Percentiles rank a stretch among this genome's conserved stretches.
These are phyloP conservation scores for Sardina pilchardus DNA, from an alignment of 2,113 vertebrate species.

Conservation along the genomic window DNA sequence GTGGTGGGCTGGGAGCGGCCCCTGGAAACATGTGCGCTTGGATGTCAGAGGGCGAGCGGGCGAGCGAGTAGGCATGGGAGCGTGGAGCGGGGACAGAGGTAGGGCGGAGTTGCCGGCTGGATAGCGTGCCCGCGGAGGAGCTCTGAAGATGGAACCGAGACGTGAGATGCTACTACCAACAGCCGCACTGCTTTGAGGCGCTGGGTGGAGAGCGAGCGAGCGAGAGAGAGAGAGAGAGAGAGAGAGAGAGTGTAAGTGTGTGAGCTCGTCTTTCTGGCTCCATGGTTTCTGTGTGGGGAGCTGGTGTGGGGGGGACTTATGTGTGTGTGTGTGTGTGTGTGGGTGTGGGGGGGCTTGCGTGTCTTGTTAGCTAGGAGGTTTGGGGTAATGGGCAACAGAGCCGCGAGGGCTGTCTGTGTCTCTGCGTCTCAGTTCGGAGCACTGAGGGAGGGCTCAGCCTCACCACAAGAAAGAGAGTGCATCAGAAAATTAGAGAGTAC, in stretches of 20 bases:
- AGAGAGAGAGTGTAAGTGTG: neutral
- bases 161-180: neutral
- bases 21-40: constrained; percentile 25
- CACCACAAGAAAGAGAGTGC: constrained; percentile 75
- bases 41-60: constrained; percentile 23
- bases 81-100: neutral
- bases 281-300: constrained; percentile 50
- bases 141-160: neutral
- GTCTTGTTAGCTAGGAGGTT: constrained; percentile 26
- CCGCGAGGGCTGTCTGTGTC: constrained; percentile 54
- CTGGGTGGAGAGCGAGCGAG: neutral
- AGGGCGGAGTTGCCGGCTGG: neutral
- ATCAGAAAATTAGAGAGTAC: constrained; percentile 76
- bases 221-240: neutral
- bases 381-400: constrained; percentile 47
- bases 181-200: neutral
- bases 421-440: constrained; percentile 41
- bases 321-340: too few relatives aligned
- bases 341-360: neutral
- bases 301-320: neutral
- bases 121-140: neutral
- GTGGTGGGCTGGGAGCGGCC: constrained; percentile 16
- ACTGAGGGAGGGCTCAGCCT: constrained; percentile 57
- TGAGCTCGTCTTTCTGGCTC: constrained; percentile 25
- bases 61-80: neutral